phyloP scores from a whole-genome alignment of 2,797 vertebrate genomes.

The Phalloptychus januarius region DNA sequence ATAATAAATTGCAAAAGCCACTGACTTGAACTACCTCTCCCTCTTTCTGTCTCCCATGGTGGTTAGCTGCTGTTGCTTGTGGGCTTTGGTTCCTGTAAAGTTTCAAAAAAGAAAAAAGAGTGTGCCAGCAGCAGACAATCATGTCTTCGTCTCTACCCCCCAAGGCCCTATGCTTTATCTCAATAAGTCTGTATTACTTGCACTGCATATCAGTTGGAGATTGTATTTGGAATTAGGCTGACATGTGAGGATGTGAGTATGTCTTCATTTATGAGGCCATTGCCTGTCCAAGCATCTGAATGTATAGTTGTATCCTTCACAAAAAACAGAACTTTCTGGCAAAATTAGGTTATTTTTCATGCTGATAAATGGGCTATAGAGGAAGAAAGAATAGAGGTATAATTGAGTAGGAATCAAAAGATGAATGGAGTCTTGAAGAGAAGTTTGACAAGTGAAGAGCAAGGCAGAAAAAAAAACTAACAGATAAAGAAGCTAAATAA shows the following conservation, averaged over 20 bases:
- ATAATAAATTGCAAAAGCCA: constrained; percentile 62
- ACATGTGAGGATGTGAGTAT: constrained; percentile 23
- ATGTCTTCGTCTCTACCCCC: constrained; percentile 70
- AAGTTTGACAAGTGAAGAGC: constrained; percentile 2
- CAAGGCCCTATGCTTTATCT: constrained; percentile 73
- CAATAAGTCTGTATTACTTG: constrained; percentile 69
- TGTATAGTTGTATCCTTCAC: constrained; percentile 16
- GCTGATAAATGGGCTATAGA: constrained; percentile 53
- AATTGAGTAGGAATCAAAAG: constrained; percentile 8
- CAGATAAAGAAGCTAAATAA: constrained; percentile 8
- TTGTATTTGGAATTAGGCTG: constrained; percentile 54
- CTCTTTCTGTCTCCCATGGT: constrained; percentile 46
- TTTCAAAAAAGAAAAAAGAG: constrained; percentile 43
- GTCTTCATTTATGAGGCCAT: neutral
- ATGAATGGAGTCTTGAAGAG: constrained; percentile 21
- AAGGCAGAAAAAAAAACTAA: constrained; percentile 22
- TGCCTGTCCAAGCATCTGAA: neutral
- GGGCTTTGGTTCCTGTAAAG: constrained; percentile 51
- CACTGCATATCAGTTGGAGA: constrained; percentile 53
- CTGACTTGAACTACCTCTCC: constrained; percentile 55
- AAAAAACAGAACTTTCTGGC: constrained; percentile 58
- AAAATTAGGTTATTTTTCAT: constrained; percentile 65
- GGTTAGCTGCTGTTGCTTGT: constrained; percentile 47
- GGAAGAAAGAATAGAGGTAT: constrained; percentile 19
- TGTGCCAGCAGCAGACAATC: constrained; percentile 68